A percentile compares a stretch with the other conserved stretches of the same genome.
phyloP scores from a whole-genome alignment of 2,797 vertebrate genomes.

The Pachyuromys duprasi region DNA sequence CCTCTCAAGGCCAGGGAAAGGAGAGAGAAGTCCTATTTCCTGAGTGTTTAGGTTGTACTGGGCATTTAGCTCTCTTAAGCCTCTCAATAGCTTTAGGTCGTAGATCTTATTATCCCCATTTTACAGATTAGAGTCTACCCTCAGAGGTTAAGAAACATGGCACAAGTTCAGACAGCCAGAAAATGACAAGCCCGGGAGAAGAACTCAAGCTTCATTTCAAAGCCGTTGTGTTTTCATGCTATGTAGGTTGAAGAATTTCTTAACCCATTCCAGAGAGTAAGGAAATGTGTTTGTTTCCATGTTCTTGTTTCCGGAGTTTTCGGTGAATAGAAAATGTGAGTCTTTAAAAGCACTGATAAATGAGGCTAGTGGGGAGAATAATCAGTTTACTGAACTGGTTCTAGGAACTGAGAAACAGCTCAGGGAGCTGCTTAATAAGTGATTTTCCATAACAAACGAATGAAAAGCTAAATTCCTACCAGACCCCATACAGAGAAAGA shows the following conservation, averaged over 20 bases:
- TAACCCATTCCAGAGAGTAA: neutral
- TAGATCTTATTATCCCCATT: constrained; percentile 80
- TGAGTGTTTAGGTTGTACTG: constrained; percentile 59
- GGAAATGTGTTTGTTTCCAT: constrained; percentile 25
- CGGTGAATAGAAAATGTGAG: neutral
- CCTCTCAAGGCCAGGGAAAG: constrained; percentile 64
- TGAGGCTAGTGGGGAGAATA: neutral
- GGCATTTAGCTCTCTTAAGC: constrained; percentile 74
- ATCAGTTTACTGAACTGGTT: neutral
- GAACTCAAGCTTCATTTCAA: constrained; percentile 60
- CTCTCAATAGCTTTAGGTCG: constrained; percentile 70
- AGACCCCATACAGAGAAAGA: constrained; percentile 34
- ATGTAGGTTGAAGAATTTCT: constrained; percentile 43
- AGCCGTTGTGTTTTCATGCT: constrained; percentile 39
- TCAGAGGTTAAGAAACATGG: constrained; percentile 66
- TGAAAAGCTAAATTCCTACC: constrained; percentile 40
- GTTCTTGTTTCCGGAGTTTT: constrained; percentile 26
- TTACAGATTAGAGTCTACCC: constrained; percentile 77
- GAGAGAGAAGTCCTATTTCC: constrained; percentile 62
- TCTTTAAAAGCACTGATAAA: constrained; percentile 36
- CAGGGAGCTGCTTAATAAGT: neutral
- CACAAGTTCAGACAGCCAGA: constrained; percentile 67
- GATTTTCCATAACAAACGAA: constrained; percentile 41
- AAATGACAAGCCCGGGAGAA: constrained; percentile 64
- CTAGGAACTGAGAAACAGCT: neutral